Conservation (phyloP, 2,888 invertebrate species). For the Perdita meconis region DNA sequence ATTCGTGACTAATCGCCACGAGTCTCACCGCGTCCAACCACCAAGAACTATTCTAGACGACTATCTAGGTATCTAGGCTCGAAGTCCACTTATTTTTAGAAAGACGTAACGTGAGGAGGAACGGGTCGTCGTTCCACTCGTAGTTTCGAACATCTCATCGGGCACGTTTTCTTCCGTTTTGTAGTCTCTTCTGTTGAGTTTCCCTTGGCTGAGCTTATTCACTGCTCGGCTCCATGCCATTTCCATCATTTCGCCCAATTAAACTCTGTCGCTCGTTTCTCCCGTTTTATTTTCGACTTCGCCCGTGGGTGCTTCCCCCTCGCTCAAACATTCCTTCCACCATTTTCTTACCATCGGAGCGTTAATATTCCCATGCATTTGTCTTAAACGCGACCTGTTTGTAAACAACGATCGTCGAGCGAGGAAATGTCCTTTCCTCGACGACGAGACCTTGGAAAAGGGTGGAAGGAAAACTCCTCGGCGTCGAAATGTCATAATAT, state of each 20-base stretch:
- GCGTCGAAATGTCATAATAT: neutral
- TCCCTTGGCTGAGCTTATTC: neutral
- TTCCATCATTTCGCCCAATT: neutral
- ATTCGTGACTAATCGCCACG: constrained; percentile 75
- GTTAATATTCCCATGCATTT: neutral
- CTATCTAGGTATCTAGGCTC: constrained; percentile 85
- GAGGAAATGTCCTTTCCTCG: neutral
- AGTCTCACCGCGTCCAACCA: constrained; percentile 72
- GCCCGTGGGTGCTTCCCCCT: neutral
- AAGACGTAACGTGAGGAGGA: constrained; percentile 83
- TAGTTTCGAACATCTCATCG: constrained; percentile 59
- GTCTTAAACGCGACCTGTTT: neutral
- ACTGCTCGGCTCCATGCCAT: neutral
- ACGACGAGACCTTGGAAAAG: too few relatives aligned
- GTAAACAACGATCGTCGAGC: too few relatives aligned
- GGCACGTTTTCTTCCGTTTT: constrained; percentile 20
- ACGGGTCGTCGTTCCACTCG: constrained; percentile 67
- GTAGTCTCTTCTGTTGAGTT: neutral
- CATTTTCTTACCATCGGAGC: constrained; percentile 14
- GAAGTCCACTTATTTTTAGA: constrained; percentile 84
- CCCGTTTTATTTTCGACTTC: neutral
- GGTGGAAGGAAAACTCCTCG: too few relatives aligned
- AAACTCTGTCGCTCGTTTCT: neutral
- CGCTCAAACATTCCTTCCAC: too few relatives aligned
- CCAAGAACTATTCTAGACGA: constrained; percentile 81